Evolutionary conservation across 2,113 vertebrate species (phyloP).

Genomic region (Sprattus sprattus): DNA sequence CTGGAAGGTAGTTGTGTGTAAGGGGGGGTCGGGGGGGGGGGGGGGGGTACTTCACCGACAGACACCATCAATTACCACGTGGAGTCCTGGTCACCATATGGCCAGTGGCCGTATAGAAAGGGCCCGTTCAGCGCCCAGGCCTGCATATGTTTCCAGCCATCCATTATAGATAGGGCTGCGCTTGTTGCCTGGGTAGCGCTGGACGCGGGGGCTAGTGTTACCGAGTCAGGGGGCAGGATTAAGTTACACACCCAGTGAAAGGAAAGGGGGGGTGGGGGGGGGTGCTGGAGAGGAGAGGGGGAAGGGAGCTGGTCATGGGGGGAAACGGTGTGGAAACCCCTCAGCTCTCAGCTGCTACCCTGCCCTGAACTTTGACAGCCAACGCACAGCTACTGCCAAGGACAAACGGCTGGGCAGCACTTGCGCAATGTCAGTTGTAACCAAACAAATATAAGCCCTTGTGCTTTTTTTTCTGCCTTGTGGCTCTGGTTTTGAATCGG

Average conservation of each 20-base stretch:
- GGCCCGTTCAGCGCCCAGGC: constrained; percentile 61
- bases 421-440: not conserved
- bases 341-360: constrained; percentile 40
- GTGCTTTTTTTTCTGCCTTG: not conserved
- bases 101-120: constrained; percentile 70
- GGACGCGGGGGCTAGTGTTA: constrained; percentile 64
- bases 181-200: constrained; percentile 57
- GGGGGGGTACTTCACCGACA: constrained; percentile 62
- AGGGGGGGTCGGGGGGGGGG: constrained; percentile 56
- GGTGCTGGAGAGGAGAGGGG: not conserved
- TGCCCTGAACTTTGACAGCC: not conserved
- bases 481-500: constrained; percentile 2
- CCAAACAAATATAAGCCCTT: constrained; percentile 3
- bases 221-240: constrained; percentile 58
- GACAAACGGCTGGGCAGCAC: not conserved
- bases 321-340: not conserved
- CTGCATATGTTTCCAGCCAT: constrained; percentile 68
- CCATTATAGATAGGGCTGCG: constrained; percentile 58
- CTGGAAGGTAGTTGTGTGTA: constrained; percentile 63
- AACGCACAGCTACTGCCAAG: not conserved
- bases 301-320: not conserved
- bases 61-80: constrained; percentile 76
- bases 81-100: constrained; percentile 77
- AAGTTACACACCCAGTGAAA: constrained; percentile 54
- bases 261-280: constrained; percentile 12